Evolutionary conservation across 2,797 vertebrate genomes (phyloP), one percentile per base, ranked within the genome.

Genomic region (Bucorvus abyssinicus): DNA sequence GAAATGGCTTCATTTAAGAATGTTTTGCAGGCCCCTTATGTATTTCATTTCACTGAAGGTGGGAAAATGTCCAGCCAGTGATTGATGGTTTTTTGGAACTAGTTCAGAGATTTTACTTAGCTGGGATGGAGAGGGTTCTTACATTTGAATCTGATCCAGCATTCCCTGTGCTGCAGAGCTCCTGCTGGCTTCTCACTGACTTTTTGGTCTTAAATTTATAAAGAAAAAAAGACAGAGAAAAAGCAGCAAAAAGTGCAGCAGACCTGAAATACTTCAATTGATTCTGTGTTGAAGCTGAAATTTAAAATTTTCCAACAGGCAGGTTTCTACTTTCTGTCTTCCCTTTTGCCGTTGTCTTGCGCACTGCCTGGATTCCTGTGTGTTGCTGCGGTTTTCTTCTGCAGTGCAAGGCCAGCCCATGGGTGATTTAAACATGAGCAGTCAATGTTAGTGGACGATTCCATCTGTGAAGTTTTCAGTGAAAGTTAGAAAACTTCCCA

Each of bases 61-160:
- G 95, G 85, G 91, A 94, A 93, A 90, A 64, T 92, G 92, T 97
- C 95, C 95, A 97, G 93, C 64, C 75, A 45, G 3, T 91, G 94
- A 93, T 45, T 95, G 95, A 96, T 76, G 57, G 2, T 3, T 36
- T 90, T 94, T 94, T 93, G 95, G 93, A 90, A 70, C 55, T 82
- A 19, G 85, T 90, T 96, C 94, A 93, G 86, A 57, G 68, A 19
- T 93, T 94, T 94, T 57, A 52, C 94, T 96, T 86, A 52, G 34
- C 57, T 83, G 78, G 90, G 89, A 69, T 93, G 71, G 81, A 83
- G 70, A 64, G 32, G 59, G 67, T 84, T 95, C 93, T 92, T 93
- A 40, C 52, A 30, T 44, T 94, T 92, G 85, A 94, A 87, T 84
- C 1, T 0, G 49, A 63, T 94, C 91, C 95, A 94, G 63, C 79